These are phyloP conservation scores for Amyelois transitella DNA, from an alignment of 1,140 invertebrate species.

Conservation along the genomic window DNA sequence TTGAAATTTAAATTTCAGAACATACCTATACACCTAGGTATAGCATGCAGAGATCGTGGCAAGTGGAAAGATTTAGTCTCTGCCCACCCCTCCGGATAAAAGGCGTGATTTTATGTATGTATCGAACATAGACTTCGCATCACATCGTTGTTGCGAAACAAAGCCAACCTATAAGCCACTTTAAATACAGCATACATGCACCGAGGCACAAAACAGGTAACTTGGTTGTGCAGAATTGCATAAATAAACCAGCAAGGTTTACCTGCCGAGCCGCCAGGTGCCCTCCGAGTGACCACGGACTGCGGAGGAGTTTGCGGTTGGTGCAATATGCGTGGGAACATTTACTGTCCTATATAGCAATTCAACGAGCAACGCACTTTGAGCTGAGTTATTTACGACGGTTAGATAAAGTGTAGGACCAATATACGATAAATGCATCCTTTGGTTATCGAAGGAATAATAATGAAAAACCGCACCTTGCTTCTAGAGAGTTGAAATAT, in stretches of 20 bases:
- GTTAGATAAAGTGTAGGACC: not conserved
- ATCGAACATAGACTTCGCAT: too few species aligned
- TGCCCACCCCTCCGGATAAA: too few species aligned
- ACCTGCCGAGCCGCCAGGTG: slow-evolving; percentile 4
- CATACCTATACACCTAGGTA: too few species aligned
- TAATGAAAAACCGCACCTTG: too few species aligned
- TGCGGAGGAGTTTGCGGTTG: slow-evolving; percentile 20
- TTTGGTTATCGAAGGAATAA: not conserved
- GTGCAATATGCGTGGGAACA: slow-evolving; percentile 33
- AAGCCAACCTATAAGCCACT: not conserved
- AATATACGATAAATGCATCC: not conserved
- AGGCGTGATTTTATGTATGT: too few species aligned
- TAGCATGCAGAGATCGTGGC: too few species aligned
- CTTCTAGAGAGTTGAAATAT: too few species aligned
- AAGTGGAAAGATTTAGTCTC: too few species aligned
- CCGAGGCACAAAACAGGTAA: not conserved
- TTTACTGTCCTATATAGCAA: slow-evolving; percentile 22
- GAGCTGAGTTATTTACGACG: slow-evolving; percentile 1
- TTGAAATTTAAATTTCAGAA: too few species aligned
- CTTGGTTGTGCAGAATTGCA: not conserved
- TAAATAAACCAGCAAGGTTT: not conserved
- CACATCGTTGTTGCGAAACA: not conserved
- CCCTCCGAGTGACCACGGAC: slow-evolving; percentile 13
- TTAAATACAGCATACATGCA: not conserved
- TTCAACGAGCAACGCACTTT: slow-evolving; percentile 9